Percentiles rank a stretch among this genome's conserved stretches.
Conservation (phyloP, 2,113 vertebrate species). For the Coreoperca whiteheadi region DNA sequence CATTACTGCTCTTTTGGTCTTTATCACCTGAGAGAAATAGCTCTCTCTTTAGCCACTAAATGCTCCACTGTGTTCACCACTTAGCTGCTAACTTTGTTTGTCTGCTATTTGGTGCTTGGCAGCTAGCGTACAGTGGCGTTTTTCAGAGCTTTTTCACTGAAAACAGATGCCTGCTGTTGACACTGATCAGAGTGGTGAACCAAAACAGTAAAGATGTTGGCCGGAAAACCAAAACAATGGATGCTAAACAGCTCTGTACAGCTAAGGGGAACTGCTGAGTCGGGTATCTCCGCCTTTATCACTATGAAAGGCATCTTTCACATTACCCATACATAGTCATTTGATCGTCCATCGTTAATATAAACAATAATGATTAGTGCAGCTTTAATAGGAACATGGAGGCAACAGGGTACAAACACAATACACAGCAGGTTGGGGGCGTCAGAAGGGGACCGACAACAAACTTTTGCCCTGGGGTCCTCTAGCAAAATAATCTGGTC, state of each 20-base stretch:
- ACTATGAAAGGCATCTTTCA: no score
- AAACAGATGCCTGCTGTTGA: no score
- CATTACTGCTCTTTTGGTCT: no score
- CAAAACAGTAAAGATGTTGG: no score
- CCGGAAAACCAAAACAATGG: no score
- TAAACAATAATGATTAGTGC: neutral
- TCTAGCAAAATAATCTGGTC: neutral
- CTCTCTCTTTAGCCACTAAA: neutral
- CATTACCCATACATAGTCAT: neutral
- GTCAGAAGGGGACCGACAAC: neutral
- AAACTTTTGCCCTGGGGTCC: neutral
- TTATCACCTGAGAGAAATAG: no score
- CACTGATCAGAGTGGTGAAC: no score
- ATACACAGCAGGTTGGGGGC: neutral
- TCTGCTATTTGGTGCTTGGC: neutral
- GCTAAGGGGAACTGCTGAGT: no score
- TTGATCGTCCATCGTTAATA: no score
- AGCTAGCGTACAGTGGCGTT: neutral
- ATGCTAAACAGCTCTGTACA: no score
- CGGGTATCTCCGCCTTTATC: no score
- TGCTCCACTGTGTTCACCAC: no score
- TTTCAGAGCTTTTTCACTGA: neutral
- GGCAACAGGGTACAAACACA: neutral
- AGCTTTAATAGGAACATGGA: neutral
- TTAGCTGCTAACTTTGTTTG: neutral